phyloP scores from a whole-genome alignment of 2,113 vertebrate genomes.

The Choloepus hoffmanni region DNA sequence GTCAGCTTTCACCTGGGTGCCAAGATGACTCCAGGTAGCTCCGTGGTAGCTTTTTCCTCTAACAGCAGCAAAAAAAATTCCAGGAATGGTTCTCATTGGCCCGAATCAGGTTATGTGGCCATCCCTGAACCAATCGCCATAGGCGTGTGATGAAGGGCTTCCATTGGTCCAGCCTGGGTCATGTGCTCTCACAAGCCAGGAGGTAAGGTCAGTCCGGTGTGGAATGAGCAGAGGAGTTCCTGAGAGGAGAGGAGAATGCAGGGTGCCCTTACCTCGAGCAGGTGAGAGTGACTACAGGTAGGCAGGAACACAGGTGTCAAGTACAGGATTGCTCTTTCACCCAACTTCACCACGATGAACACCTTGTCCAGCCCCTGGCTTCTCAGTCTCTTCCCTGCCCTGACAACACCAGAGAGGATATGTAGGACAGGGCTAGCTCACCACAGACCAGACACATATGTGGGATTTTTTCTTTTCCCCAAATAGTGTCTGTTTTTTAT shows the following conservation, averaged over 20 bases:
- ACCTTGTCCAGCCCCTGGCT: background rate
- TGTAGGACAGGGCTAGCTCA: background rate
- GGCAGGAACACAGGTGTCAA: background rate
- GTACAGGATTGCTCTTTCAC: background rate
- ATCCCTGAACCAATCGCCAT: background rate
- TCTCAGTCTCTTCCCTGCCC: background rate
- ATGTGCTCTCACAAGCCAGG: background rate
- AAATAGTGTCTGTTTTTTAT: background rate
- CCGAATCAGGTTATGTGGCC: background rate
- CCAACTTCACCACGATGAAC: background rate
- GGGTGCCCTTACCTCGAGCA: background rate
- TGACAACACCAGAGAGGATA: background rate
- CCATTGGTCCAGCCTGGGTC: background rate
- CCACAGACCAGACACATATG: background rate
- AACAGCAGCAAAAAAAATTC: background rate
- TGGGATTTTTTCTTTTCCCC: background rate
- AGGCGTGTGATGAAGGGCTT: background rate
- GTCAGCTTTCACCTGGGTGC: background rate
- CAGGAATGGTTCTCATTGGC: background rate
- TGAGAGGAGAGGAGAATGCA: background rate
- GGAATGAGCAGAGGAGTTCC: background rate
- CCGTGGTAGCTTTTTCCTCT: background rate
- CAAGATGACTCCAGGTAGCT: constrained; percentile 4
- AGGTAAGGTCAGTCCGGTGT: background rate
- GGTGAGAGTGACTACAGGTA: no score